Conservation (phyloP, 2,797 vertebrate species). For the Astyanax mexicanus region DNA sequence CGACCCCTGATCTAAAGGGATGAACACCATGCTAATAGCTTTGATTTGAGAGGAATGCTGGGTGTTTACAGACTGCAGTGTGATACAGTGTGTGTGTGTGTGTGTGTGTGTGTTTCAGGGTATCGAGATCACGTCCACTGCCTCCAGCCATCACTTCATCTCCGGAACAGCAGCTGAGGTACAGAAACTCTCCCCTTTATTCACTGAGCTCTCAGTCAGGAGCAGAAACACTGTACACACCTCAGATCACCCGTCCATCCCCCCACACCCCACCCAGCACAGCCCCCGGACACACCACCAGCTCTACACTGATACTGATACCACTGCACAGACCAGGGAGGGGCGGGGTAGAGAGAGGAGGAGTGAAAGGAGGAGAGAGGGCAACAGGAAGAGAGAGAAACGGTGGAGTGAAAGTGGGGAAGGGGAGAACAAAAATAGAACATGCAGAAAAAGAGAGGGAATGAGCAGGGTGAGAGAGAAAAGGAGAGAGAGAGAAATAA, state of each 20-base stretch:
- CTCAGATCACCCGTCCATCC: too few relatives aligned
- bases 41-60: too few relatives aligned
- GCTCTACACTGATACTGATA: too few relatives aligned
- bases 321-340: not conserved
- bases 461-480: too few relatives aligned
- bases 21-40: too few relatives aligned
- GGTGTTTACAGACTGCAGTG: too few relatives aligned
- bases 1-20: too few relatives aligned
- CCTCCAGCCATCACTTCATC: slow-evolving; percentile 88
- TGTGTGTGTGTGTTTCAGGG: slow-evolving; percentile 73
- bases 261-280: too few relatives aligned
- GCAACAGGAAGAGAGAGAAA: too few relatives aligned
- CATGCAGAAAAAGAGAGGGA: too few relatives aligned
- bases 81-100: slow-evolving; percentile 34
- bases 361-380: not conserved
- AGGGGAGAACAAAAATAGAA: not conserved
- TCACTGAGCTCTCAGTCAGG: not conserved
- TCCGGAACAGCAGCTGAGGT: slow-evolving; percentile 66
- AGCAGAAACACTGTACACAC: not conserved
- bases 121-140: slow-evolving; percentile 87
- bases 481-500: not conserved
- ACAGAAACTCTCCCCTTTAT: not conserved
- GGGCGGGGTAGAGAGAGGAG: not conserved
- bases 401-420: not conserved
- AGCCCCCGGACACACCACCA: too few relatives aligned